Evolutionary conservation across 2,113 vertebrate genomes (phyloP).

Genomic region (Alaudala cheleensis): DNA sequence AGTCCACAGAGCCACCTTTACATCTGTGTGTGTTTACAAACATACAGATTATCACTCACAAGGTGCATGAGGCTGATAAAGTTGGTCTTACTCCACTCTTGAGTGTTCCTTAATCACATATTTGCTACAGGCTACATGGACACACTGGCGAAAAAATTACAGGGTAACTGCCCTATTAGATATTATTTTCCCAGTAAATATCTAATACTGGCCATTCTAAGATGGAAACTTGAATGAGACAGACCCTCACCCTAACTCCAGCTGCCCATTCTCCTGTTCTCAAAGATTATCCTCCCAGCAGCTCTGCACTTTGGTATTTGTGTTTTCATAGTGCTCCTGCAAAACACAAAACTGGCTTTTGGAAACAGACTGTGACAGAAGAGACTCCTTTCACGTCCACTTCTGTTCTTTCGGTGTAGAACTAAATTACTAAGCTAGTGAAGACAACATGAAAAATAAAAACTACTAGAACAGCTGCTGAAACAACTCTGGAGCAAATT

Average conservation of each 20-base stretch:
- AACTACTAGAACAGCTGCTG: neutral
- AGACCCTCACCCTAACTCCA: neutral
- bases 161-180: neutral
- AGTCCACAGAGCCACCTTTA: neutral
- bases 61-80: neutral
- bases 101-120: neutral
- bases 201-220: neutral
- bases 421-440: neutral
- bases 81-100: neutral
- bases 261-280: neutral
- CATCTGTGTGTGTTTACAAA: neutral
- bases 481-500: neutral
- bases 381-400: neutral
- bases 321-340: neutral
- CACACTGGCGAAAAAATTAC: neutral
- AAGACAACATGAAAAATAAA: neutral
- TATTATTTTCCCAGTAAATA: neutral
- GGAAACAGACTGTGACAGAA: neutral
- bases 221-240: neutral
- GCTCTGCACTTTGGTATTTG: neutral
- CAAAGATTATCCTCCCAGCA: neutral
- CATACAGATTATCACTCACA: neutral
- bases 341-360: accelerated
- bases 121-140: neutral
- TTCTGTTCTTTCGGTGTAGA: neutral